phyloP scores from a whole-genome alignment of 2,888 invertebrate species.

The Campaea margaritaria region DNA sequence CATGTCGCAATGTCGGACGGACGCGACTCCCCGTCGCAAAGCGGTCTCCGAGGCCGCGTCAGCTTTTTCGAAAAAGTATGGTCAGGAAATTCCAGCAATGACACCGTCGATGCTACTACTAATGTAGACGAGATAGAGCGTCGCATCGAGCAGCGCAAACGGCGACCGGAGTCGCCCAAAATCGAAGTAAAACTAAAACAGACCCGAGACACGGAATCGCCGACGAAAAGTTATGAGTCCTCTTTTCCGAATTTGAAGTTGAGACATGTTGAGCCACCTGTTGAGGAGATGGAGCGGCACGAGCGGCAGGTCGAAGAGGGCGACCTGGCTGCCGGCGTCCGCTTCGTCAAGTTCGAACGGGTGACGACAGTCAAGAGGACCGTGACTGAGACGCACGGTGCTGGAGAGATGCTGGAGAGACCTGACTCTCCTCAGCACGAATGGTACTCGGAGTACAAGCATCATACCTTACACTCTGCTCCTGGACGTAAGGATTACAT shows the following conservation, averaged over 20 bases:
- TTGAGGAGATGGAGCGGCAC: slow-evolving; percentile 62
- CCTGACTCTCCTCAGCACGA: slow-evolving; percentile 78
- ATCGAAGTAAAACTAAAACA: slow-evolving; percentile 87
- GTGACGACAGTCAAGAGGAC: slow-evolving; percentile 87
- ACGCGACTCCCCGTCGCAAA: slow-evolving; percentile 81
- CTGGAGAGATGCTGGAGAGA: slow-evolving; percentile 54
- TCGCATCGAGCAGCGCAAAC: slow-evolving; percentile 84
- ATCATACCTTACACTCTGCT: slow-evolving; percentile 86
- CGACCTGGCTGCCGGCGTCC: slow-evolving; percentile 86
- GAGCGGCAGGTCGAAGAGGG: slow-evolving; percentile 86
- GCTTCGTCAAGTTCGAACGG: slow-evolving; percentile 90
- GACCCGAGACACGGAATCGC: slow-evolving; percentile 80
- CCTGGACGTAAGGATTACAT: slow-evolving; percentile 88
- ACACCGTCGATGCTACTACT: slow-evolving; percentile 74
- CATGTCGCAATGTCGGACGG: slow-evolving; percentile 83
- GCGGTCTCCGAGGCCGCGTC: slow-evolving; percentile 89
- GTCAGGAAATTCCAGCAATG: slow-evolving; percentile 82
- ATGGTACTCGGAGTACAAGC: slow-evolving; percentile 79
- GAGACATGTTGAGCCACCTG: slow-evolving; percentile 72
- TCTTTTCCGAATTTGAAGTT: slow-evolving; percentile 77
- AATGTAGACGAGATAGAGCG: slow-evolving; percentile 87
- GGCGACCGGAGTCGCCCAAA: slow-evolving; percentile 83
- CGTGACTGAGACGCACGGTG: slow-evolving; percentile 78
- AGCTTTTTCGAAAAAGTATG: slow-evolving; percentile 93
- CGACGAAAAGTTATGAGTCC: slow-evolving; percentile 72